These are phyloP conservation scores for Taphrorychus bicolor DNA, from an alignment of 2,888 invertebrate species.

Conservation along the genomic window DNA sequence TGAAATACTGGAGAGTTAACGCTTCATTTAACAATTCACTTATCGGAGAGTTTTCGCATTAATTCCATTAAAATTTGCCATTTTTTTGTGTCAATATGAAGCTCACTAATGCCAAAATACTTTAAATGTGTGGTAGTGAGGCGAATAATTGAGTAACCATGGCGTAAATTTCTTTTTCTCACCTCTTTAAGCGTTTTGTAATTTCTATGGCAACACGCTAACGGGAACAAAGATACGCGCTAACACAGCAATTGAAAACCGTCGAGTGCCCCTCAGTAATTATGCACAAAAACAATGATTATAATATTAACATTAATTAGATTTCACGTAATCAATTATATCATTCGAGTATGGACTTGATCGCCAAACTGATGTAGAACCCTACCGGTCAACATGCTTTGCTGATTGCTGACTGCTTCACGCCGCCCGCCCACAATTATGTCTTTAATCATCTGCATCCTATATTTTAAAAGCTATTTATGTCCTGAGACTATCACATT, in stretches of 20 bases:
- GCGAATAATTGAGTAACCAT: too few species aligned
- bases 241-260: slow-evolving; percentile 18
- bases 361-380: slow-evolving; percentile 9
- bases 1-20: slow-evolving; percentile 8
- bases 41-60: slow-evolving; percentile 1
- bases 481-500: neutral
- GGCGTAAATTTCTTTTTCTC: too few species aligned
- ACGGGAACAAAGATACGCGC: neutral
- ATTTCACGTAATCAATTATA: slow-evolving; percentile 37
- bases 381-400: neutral
- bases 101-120: too few species aligned
- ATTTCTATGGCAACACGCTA: neutral
- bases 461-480: neutral
- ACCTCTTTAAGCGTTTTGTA: too few species aligned
- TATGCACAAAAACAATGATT: slow-evolving; percentile 31
- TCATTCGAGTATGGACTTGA: slow-evolving; percentile 18
- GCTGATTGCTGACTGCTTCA: neutral
- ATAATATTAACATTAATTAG: slow-evolving; percentile 34
- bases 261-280: slow-evolving; percentile 20
- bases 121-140: too few species aligned
- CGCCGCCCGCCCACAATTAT: slow-evolving; percentile 21
- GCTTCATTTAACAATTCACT: slow-evolving; percentile 22
- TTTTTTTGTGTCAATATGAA: too few species aligned
- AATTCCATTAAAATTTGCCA: neutral
- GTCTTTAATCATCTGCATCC: neutral